phyloP scores from a whole-genome alignment of 2,888 invertebrate genomes.

The Tinea trinotella region DNA sequence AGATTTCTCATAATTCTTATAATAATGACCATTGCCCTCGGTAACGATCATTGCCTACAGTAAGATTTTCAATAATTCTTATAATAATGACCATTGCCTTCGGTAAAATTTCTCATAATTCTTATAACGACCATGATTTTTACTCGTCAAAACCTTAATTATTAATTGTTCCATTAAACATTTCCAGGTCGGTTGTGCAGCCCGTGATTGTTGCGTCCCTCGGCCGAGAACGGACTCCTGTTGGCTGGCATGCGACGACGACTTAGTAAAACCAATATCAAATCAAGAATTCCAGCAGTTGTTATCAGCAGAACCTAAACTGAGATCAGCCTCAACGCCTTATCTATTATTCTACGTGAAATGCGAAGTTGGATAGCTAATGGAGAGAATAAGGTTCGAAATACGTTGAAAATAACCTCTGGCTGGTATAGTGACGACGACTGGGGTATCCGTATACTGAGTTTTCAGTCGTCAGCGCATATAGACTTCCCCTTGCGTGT shows the following conservation, averaged over 20 bases:
- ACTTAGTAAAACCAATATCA: constrained; percentile 84
- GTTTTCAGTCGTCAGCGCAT: no score
- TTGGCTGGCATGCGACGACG: constrained; percentile 93
- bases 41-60: no score
- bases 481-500: no score
- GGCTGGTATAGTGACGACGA: no score
- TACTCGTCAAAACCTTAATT: no score
- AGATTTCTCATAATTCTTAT: no score
- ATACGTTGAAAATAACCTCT: not conserved
- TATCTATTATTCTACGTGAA: constrained; percentile 89
- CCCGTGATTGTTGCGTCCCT: constrained; percentile 70
- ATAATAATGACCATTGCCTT: no score
- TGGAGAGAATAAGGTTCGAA: not conserved
- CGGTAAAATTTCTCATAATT: no score
- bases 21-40: no score
- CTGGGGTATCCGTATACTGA: no score
- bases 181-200: constrained; percentile 51
- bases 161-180: constrained; percentile 19
- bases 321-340: constrained; percentile 85
- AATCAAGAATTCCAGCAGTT: constrained; percentile 84
- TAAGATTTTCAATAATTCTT: no score
- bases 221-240: constrained; percentile 53
- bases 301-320: constrained; percentile 78
- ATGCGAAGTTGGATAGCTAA: constrained; percentile 61
- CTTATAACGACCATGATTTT: no score